Conservation (phyloP, 1,140 invertebrate genomes). For the Patella vulgata region DNA sequence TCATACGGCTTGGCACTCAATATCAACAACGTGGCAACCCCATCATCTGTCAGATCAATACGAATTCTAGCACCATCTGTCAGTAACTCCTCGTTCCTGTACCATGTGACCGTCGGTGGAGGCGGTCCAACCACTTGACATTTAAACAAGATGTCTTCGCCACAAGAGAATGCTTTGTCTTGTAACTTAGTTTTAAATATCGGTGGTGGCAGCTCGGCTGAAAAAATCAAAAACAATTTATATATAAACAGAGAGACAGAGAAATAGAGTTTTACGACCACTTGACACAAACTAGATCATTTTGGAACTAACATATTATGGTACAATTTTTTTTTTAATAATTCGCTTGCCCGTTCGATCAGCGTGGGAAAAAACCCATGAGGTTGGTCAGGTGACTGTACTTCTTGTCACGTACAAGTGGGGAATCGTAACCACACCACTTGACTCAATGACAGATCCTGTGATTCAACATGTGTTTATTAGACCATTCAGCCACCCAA, state of each 20-base stretch:
- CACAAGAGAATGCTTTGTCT: slow-evolving; percentile 80
- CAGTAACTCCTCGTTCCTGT: slow-evolving; percentile 67
- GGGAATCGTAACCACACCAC: too few species aligned
- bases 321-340: too few species aligned
- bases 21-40: slow-evolving; percentile 54
- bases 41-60: slow-evolving; percentile 80
- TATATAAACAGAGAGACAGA: background rate
- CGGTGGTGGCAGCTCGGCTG: slow-evolving; percentile 62
- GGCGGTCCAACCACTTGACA: slow-evolving; percentile 92
- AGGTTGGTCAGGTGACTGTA: too few species aligned
- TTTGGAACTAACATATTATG: too few species aligned
- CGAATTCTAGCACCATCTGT: slow-evolving; percentile 71
- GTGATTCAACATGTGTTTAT: too few species aligned
- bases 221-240: slow-evolving; percentile 13
- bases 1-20: slow-evolving; percentile 64
- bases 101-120: slow-evolving; percentile 93
- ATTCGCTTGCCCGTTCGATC: too few species aligned
- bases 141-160: slow-evolving; percentile 79
- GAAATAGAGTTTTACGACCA: too few species aligned
- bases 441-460: too few species aligned
- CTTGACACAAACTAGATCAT: too few species aligned
- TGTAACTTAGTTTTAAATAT: slow-evolving; percentile 71
- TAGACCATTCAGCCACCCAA: too few species aligned
- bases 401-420: too few species aligned
- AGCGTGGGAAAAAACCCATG: too few species aligned